phyloP scores from a whole-genome alignment of 2,888 invertebrate species.

The Phyllotreta cruciferae region DNA sequence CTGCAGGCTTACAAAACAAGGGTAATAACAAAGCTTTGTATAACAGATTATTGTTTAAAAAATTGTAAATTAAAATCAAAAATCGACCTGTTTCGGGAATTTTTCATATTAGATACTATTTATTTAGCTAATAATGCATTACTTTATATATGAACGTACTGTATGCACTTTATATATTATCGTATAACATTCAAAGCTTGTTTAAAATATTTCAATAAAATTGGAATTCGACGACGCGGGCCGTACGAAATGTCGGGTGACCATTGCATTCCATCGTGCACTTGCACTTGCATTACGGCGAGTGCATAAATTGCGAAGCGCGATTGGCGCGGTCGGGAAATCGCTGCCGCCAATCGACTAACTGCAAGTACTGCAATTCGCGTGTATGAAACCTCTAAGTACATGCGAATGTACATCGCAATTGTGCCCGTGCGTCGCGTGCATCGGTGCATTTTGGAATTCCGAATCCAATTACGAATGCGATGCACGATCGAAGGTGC shows the following conservation, averaged over 20 bases:
- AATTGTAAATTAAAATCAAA: too few relatives aligned
- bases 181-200: too few relatives aligned
- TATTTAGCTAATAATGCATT: too few relatives aligned
- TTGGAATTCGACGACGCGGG: too few relatives aligned
- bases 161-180: too few relatives aligned
- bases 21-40: too few relatives aligned
- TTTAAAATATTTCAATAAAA: too few relatives aligned
- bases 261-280: slow-evolving; percentile 33
- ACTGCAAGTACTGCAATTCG: slow-evolving; percentile 37
- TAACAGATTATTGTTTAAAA: too few relatives aligned
- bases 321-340: slow-evolving; percentile 28
- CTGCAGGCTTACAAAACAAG: too few relatives aligned
- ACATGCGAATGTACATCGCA: slow-evolving; percentile 26
- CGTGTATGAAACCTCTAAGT: slow-evolving; percentile 33
- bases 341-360: slow-evolving; percentile 33
- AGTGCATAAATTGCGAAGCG: slow-evolving; percentile 30
- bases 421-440: slow-evolving; percentile 32
- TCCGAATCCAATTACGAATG: slow-evolving; percentile 26
- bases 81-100: too few relatives aligned
- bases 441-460: slow-evolving; percentile 28
- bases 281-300: slow-evolving; percentile 35
- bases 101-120: too few relatives aligned
- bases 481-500: slow-evolving; percentile 20
- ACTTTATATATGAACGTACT: too few relatives aligned
- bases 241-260: slow-evolving; percentile 31